Evolutionary conservation across 2,888 invertebrate species (phyloP).

Genomic region (Octonoba sinensis): DNA sequence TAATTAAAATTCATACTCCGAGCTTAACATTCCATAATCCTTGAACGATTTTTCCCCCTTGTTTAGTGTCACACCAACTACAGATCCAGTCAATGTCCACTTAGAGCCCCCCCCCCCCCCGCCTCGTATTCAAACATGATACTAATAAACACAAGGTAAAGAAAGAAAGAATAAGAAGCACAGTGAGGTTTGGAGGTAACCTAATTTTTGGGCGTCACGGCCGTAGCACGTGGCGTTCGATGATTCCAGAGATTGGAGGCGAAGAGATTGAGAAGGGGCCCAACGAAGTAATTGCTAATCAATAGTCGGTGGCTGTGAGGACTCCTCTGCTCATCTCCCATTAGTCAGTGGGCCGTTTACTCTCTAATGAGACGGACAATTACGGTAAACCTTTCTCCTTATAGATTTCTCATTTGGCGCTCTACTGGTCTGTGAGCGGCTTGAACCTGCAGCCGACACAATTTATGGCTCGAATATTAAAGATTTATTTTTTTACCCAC

Average conservation of each 20-base stretch:
- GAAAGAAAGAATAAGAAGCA: no score
- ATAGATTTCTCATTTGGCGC: conserved; percentile 65
- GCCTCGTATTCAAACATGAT: no score
- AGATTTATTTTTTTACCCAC: conserved; percentile 44
- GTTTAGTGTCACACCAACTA: no score
- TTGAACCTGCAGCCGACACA: conserved; percentile 63
- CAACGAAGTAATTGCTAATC: conserved; percentile 63
- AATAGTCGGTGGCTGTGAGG: conserved; percentile 64
- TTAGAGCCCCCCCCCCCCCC: no score
- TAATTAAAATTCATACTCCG: no score
- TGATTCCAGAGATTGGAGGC: conserved; percentile 53
- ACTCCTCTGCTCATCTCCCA: conserved; percentile 59
- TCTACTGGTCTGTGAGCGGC: conserved; percentile 62
- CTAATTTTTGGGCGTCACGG: conserved; percentile 51
- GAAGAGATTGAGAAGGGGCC: conserved; percentile 55
- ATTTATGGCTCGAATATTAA: conserved; percentile 65
- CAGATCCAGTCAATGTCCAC: no score
- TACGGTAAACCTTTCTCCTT: conserved; percentile 65
- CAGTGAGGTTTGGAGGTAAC: conserved; percentile 16
- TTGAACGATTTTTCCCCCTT: no score
- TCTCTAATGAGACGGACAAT: conserved; percentile 65
- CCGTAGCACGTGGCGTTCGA: conserved; percentile 39
- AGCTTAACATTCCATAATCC: no score
- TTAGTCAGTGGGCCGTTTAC: conserved; percentile 65
- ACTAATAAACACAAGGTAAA: no score